phyloP scores from a whole-genome alignment of 1,140 invertebrate species.

The Batillaria attramentaria region DNA sequence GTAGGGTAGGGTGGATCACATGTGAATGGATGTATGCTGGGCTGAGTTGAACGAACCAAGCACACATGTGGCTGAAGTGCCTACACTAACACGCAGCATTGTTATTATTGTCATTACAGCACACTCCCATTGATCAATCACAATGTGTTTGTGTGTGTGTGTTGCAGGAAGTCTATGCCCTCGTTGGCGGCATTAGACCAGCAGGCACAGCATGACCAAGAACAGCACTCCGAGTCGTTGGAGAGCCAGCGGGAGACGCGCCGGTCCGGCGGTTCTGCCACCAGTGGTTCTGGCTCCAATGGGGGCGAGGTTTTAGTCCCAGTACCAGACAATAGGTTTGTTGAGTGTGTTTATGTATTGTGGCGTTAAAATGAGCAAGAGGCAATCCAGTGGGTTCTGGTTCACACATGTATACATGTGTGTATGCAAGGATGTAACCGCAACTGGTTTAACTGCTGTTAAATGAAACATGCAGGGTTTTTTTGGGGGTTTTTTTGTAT shows the following conservation, averaged over 20 bases:
- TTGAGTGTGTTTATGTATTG: background rate
- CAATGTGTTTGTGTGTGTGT: background rate
- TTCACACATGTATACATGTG: background rate
- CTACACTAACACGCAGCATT: too few relatives aligned
- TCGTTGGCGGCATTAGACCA: slow-evolving; percentile 13
- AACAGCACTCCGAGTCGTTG: background rate
- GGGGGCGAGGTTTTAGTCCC: background rate
- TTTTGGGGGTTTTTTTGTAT: too few relatives aligned
- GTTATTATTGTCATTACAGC: too few relatives aligned
- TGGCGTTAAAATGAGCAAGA: background rate
- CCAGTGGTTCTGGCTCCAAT: slow-evolving; percentile 19
- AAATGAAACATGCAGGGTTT: too few relatives aligned
- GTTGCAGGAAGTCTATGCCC: slow-evolving; percentile 21
- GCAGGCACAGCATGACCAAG: background rate
- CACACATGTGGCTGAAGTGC: too few relatives aligned
- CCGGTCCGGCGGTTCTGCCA: background rate
- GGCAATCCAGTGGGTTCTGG: background rate
- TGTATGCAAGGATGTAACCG: background rate
- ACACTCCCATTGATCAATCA: too few relatives aligned
- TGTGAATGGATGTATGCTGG: too few relatives aligned
- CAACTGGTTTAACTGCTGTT: too few relatives aligned
- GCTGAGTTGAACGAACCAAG: too few relatives aligned
- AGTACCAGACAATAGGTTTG: background rate
- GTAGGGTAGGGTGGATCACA: too few relatives aligned
- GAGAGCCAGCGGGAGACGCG: slow-evolving; percentile 9